Conservation (phyloP, 2,113 vertebrate species). For the Stercorarius parasiticus region DNA sequence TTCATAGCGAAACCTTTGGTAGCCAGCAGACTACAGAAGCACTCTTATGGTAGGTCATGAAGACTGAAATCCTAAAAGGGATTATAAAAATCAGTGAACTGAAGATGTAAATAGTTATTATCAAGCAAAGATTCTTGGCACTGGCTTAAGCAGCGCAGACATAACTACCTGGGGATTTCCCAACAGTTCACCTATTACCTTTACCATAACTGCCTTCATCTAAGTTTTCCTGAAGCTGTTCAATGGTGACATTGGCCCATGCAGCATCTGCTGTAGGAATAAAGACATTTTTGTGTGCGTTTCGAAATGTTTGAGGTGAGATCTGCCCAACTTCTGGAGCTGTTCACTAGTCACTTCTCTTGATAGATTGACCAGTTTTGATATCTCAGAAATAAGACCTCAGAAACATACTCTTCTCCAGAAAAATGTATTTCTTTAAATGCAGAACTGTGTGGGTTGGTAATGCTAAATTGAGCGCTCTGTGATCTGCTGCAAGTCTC, state of each 20-base stretch:
- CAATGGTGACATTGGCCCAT: background rate
- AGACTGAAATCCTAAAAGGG: background rate
- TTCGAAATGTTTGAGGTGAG: background rate
- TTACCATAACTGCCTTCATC: background rate
- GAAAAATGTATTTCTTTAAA: background rate
- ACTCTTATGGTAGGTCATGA: background rate
- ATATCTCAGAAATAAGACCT: background rate
- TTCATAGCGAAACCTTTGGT: fast-evolving
- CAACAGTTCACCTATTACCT: background rate
- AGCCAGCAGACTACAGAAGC: background rate
- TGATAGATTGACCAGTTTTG: background rate
- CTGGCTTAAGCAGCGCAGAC: background rate
- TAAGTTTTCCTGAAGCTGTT: background rate
- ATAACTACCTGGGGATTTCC: background rate
- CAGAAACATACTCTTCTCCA: background rate
- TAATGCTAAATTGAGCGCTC: background rate
- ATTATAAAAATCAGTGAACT: background rate
- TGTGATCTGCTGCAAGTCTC: background rate
- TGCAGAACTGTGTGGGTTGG: background rate
- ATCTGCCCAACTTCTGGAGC: background rate
- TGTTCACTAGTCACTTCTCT: background rate
- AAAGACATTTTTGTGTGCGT: background rate
- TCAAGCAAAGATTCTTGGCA: background rate
- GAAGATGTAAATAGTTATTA: background rate
- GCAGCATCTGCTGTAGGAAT: background rate